A percentile compares a stretch with the other conserved stretches of the same genome.
Conservation (phyloP, 2,113 vertebrate genomes). For the Phaethon lepturus region DNA sequence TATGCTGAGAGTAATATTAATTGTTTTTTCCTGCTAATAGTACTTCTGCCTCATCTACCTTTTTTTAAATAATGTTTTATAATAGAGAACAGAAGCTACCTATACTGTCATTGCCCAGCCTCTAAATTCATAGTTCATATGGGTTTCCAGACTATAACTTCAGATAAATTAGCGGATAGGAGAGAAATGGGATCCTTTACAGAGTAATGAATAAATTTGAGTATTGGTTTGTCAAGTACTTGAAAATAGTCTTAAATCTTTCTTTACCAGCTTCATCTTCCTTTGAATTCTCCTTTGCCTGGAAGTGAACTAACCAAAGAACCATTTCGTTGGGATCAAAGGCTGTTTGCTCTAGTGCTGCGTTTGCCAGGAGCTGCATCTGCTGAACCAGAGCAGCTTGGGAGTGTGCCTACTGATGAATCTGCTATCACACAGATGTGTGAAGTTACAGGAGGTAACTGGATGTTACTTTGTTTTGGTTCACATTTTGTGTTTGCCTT, state of each 20-base stretch:
- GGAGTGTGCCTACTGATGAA: conserved; percentile 94
- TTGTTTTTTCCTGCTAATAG: neutral
- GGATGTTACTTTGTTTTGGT: neutral
- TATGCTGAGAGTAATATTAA: neutral
- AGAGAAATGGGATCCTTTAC: neutral
- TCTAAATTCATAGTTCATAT: neutral
- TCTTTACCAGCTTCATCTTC: conserved; percentile 85
- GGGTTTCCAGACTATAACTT: neutral
- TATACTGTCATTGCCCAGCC: neutral
- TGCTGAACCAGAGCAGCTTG: conserved; percentile 92
- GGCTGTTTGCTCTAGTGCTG: conserved; percentile 94
- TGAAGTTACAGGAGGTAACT: conserved; percentile 95
- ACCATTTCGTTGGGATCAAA: conserved; percentile 98
- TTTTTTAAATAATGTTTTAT: neutral
- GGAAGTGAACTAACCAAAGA: conserved; percentile 99
- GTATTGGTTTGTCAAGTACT: neutral
- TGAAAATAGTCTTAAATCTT: conserved; percentile 40
- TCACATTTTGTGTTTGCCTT: neutral
- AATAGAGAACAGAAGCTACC: neutral
- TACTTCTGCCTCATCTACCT: neutral
- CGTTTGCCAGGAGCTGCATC: conserved; percentile 90
- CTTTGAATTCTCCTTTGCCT: conserved; percentile 93
- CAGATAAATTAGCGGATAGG: neutral
- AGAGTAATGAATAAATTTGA: neutral
- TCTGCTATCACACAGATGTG: conserved; percentile 99